A percentile compares a stretch with the other conserved stretches of the same genome.
These are phyloP conservation scores for Dascyllus trimaculatus DNA, from an alignment of 2,113 vertebrate species.

Conservation along the genomic window DNA sequence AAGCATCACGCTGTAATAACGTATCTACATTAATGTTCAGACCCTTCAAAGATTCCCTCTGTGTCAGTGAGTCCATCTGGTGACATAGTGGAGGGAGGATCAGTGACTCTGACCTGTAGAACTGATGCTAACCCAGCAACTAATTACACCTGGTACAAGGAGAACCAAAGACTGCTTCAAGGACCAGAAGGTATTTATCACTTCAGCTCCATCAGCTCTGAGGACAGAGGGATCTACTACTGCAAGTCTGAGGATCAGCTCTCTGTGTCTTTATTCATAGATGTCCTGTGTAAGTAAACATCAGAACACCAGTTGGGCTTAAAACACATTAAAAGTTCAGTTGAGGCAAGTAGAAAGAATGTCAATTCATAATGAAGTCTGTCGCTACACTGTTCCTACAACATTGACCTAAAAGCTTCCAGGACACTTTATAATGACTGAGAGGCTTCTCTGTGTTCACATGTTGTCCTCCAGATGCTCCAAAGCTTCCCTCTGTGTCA, in stretches of 20 bases:
- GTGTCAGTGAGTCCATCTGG: conserved; percentile 17
- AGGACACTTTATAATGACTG: too few species aligned
- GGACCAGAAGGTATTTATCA: background rate
- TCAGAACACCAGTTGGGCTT: too few species aligned
- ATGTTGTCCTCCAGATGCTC: conserved; percentile 11
- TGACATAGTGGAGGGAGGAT: background rate
- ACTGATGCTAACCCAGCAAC: conserved; percentile 18
- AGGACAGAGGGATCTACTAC: too few species aligned
- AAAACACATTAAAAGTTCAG: too few species aligned
- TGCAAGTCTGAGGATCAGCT: too few species aligned
- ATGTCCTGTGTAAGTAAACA: too few species aligned
- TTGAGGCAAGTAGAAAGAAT: too few species aligned
- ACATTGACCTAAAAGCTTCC: too few species aligned
- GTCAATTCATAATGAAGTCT: too few species aligned
- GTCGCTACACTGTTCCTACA: too few species aligned
- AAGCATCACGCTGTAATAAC: too few species aligned
- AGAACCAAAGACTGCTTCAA: background rate
- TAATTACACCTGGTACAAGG: conserved; percentile 7
- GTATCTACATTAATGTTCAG: too few species aligned
- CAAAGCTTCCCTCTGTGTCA: background rate
- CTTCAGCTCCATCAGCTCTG: background rate
- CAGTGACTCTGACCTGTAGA: conserved; percentile 17
- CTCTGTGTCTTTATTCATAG: background rate
- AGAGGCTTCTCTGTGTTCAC: background rate
- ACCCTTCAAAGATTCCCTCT: background rate